These are phyloP conservation scores for Myanophis thanlyinensis DNA, from an alignment of 2,113 vertebrate species.

Conservation along the genomic window DNA sequence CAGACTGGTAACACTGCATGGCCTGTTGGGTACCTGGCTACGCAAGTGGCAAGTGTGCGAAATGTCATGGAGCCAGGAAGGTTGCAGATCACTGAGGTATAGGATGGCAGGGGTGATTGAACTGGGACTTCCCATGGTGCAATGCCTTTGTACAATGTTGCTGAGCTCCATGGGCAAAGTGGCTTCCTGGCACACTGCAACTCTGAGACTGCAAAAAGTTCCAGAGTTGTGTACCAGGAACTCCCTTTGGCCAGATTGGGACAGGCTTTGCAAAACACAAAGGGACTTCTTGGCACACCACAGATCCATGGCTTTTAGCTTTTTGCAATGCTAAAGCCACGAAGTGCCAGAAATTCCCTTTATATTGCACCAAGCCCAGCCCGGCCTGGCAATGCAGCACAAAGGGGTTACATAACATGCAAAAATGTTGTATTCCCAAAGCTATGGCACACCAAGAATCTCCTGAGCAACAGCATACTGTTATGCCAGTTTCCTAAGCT, in stretches of 20 bases:
- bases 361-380: not conserved
- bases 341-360: not conserved
- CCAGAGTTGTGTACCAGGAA: not conserved
- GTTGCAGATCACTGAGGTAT: not conserved
- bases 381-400: not conserved
- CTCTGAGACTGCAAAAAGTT: not conserved
- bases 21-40: not conserved
- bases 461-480: no score
- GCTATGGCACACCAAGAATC: not conserved
- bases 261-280: not conserved
- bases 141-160: not conserved
- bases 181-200: not conserved
- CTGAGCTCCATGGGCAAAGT: not conserved
- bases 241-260: not conserved
- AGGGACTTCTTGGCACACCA: not conserved
- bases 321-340: not conserved
- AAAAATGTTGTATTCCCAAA: not conserved
- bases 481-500: no score
- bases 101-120: not conserved
- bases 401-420: not conserved
- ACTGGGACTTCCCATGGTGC: not conserved
- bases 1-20: not conserved
- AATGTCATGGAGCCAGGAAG: no score
- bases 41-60: not conserved
- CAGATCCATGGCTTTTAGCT: not conserved